Conservation (phyloP, 2,113 vertebrate species). For the Paramisgurnus dabryanus region DNA sequence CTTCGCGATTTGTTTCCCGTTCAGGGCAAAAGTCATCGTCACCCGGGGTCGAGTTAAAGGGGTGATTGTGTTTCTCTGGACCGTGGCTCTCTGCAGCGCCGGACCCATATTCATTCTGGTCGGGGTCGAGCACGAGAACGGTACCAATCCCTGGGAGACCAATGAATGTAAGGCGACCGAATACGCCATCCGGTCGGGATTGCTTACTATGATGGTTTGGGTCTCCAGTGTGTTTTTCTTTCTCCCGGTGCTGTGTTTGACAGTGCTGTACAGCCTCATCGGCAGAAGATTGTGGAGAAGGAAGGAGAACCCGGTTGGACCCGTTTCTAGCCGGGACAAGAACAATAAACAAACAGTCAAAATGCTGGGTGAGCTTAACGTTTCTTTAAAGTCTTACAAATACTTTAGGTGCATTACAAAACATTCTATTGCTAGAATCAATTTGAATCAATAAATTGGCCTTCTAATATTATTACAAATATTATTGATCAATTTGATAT, state of each 20-base stretch:
- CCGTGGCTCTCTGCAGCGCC: constrained; percentile 83
- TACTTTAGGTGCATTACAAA: no score
- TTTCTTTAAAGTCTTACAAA: background rate
- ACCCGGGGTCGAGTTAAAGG: constrained; percentile 88
- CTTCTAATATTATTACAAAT: no score
- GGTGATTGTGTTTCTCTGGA: constrained; percentile 88
- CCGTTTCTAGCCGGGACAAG: constrained; percentile 83
- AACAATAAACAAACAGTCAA: constrained; percentile 94
- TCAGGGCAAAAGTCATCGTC: constrained; percentile 89
- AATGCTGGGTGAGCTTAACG: constrained; percentile 86
- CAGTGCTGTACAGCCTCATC: constrained; percentile 93
- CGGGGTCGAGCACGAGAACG: constrained; percentile 87
- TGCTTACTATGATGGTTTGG: constrained; percentile 95
- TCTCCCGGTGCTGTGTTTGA: constrained; percentile 93
- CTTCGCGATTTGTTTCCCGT: constrained; percentile 92
- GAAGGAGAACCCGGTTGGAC: constrained; percentile 77
- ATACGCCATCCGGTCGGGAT: constrained; percentile 89
- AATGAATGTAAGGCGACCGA: constrained; percentile 92
- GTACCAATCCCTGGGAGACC: constrained; percentile 77
- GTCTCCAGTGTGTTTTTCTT: constrained; percentile 94
- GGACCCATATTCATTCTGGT: constrained; percentile 93
- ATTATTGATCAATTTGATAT: no score
- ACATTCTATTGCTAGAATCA: no score
- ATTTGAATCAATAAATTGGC: no score
- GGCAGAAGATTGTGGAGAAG: constrained; percentile 90